Evolutionary conservation across 2,888 invertebrate genomes (phyloP), one percentile per base, ranked within the genome.

Genomic region (Hemicrepidius hirtus): DNA sequence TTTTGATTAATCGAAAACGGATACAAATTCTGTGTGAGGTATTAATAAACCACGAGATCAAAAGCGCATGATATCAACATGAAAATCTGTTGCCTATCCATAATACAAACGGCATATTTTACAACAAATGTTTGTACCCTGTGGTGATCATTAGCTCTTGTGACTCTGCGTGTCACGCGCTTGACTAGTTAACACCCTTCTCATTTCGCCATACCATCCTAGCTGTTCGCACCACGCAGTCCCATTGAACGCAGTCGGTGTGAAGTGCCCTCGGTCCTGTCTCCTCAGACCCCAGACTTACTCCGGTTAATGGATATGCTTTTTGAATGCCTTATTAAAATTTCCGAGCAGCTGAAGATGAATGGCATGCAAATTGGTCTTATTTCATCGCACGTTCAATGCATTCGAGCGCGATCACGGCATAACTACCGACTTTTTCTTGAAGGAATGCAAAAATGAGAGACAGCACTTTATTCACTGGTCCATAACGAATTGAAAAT

Each of bases 241-340:
- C 71, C 66, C 66, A 71, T 71, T 68, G 68, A 71, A 71, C 46
- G 63, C 64, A 63, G 67, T 71, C 65, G 64, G 64, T 65, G 71
- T 74, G 68, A 71, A 74, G 71, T 74, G 71, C 68, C 71, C 74
- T 71, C 71, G 60, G 71, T 68, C 64, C 62, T 74, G 67, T 67
- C 74, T 71, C 64, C 68, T 68, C 63, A 68, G 57, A 68, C 71
- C 74, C 71, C 68, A 65, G 59, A 68, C 64, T 68, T 74, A 71
- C 71, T 68, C 59, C 64, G 74, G 74, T 70, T 83, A 84, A 84
- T 84, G 83, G 84, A 83, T 84, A 82, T 81, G 82, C 82, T 82
- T 83, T 82, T 84, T 82, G 80, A 83, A 83, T 82, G 84, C 85
- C 87, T 87, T 87, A 88, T 87, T 88, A 87, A 87, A 87, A 88